Evolutionary conservation across 2,888 invertebrate species (phyloP).

Genomic region (Troides oblongomaculatus): DNA sequence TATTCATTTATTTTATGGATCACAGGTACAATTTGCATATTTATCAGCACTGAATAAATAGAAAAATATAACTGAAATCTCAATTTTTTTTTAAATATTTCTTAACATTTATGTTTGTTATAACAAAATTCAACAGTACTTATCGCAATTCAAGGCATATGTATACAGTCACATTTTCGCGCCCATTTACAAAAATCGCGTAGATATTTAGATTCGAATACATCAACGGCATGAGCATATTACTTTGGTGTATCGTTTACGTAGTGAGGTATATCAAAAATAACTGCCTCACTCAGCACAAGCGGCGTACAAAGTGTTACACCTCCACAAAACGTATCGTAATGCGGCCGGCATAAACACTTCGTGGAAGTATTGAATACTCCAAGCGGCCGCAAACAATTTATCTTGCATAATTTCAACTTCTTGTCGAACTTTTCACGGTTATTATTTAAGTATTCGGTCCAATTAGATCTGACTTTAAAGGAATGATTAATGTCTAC

Average conservation of each 20-base stretch:
- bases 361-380: conserved; percentile 15
- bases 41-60: no score
- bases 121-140: no score
- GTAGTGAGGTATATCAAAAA: conserved; percentile 12
- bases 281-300: conserved; percentile 5
- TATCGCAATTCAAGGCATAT: no score
- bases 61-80: no score
- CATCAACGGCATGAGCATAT: no score
- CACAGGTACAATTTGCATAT: no score
- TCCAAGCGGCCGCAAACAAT: not conserved
- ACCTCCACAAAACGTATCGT: conserved; percentile 15
- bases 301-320: conserved; percentile 2
- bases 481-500: conserved; percentile 9
- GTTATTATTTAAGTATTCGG: conserved; percentile 9
- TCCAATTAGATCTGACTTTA: conserved; percentile 9
- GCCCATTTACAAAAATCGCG: no score
- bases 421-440: conserved; percentile 3
- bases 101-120: no score
- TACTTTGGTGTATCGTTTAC: conserved; percentile 6
- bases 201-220: no score
- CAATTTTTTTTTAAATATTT: no score
- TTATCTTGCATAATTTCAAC: conserved; percentile 18
- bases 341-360: conserved; percentile 20
- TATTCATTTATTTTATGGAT: no score
- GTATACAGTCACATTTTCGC: no score